These are phyloP conservation scores for Sycobia sp. DNA, from an alignment of 1,140 invertebrate species.

Conservation along the genomic window DNA sequence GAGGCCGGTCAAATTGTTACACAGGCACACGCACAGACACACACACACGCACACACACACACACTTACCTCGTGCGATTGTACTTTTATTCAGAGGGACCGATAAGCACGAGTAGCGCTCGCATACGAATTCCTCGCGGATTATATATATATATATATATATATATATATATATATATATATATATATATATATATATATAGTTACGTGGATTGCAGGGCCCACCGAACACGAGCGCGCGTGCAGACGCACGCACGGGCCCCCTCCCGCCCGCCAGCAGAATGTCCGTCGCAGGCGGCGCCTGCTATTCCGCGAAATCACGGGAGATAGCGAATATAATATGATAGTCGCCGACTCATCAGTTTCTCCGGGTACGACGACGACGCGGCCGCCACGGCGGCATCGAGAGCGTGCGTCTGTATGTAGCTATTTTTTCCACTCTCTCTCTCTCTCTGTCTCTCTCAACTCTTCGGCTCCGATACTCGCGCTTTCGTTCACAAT, in stretches of 20 bases:
- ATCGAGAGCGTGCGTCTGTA: too few relatives aligned
- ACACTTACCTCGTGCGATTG: background rate
- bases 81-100: slow-evolving; percentile 1
- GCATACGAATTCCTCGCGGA: slow-evolving; percentile 5
- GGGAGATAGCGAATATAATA: slow-evolving; percentile 14
- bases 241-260: too few relatives aligned
- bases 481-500: background rate
- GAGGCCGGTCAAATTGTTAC: background rate
- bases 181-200: too few relatives aligned
- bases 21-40: too few relatives aligned
- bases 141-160: background rate
- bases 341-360: background rate
- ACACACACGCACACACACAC: too few relatives aligned
- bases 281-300: background rate
- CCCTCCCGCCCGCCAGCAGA: too few relatives aligned
- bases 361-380: background rate
- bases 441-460: too few relatives aligned
- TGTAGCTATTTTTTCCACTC: too few relatives aligned
- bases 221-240: too few relatives aligned
- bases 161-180: too few relatives aligned
- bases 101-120: slow-evolving; percentile 11
- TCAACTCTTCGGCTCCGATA: background rate
- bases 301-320: slow-evolving; percentile 11
- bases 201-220: too few relatives aligned
- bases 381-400: background rate